Conservation (phyloP, 2,113 vertebrate species). For the Notothenia rossii region DNA sequence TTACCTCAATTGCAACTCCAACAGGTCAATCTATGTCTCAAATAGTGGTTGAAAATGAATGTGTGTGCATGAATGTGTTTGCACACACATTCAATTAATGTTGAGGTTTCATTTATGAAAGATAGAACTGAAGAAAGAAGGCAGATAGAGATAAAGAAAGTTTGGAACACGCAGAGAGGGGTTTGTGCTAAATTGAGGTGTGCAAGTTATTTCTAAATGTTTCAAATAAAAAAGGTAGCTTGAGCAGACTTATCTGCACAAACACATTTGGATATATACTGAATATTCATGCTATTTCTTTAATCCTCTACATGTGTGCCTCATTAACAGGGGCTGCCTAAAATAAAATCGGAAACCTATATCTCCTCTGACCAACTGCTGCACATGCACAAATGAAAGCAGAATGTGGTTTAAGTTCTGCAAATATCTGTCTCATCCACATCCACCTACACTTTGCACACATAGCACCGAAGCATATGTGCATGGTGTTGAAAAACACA, state of each 20-base stretch:
- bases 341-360: constrained; percentile 61
- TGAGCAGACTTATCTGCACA: constrained; percentile 37
- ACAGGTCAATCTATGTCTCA: constrained; percentile 23
- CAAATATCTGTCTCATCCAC: constrained; percentile 66
- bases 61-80: background rate
- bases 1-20: constrained; percentile 7
- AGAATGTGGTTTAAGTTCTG: constrained; percentile 61
- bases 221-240: constrained; percentile 8
- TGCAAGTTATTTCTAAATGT: constrained; percentile 15
- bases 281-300: constrained; percentile 31
- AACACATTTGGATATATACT: constrained; percentile 45
- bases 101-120: constrained; percentile 29
- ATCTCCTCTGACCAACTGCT: constrained; percentile 64
- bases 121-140: constrained; percentile 10
- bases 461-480: constrained; percentile 52
- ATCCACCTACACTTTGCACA: constrained; percentile 72
- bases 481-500: constrained; percentile 6
- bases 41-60: constrained; percentile 3
- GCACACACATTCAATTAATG: background rate
- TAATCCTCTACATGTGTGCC: constrained; percentile 61
- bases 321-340: constrained; percentile 49
- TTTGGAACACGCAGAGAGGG: constrained; percentile 3
- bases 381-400: constrained; percentile 53
- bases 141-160: constrained; percentile 12
- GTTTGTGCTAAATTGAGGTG: constrained; percentile 25